These are phyloP conservation scores for Mimachlamys varia DNA, from an alignment of 2,888 invertebrate genomes.

Conservation along the genomic window DNA sequence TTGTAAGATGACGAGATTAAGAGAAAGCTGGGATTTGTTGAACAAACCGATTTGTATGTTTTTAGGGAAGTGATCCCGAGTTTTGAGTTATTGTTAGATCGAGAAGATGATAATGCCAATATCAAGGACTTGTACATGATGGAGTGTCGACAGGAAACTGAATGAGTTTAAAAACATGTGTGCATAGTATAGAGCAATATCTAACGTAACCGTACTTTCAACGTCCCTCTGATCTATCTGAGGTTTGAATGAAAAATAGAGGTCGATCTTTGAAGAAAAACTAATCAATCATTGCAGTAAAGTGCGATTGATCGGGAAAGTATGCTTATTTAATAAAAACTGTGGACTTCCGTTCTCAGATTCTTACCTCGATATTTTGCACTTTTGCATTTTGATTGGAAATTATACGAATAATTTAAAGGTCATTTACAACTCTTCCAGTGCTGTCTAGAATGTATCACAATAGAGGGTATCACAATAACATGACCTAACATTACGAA, in stretches of 20 bases:
- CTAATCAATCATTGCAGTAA: not conserved
- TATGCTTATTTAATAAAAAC: not conserved
- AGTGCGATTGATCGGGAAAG: conserved; percentile 12
- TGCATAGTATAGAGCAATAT: not conserved
- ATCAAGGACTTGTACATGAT: not conserved
- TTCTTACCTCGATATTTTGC: not conserved
- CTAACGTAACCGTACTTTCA: not conserved
- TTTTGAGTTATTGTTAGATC: not conserved
- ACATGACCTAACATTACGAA: no score
- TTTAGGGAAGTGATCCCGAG: not conserved
- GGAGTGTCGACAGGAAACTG: not conserved
- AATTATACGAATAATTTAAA: not conserved
- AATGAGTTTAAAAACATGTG: not conserved
- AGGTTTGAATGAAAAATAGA: not conserved
- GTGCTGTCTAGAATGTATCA: no score
- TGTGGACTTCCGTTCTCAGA: not conserved
- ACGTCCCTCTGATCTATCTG: no score
- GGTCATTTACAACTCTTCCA: no score
- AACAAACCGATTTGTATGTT: not conserved
- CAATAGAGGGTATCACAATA: no score
- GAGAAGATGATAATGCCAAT: not conserved
- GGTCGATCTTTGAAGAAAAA: not conserved
- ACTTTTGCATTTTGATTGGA: not conserved
- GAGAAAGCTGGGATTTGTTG: not conserved
- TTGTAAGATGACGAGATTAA: not conserved